Evolutionary conservation across 2,797 vertebrate species (phyloP), one percentile per base, ranked within the genome.

Genomic region (Peromyscus aztecus): DNA sequence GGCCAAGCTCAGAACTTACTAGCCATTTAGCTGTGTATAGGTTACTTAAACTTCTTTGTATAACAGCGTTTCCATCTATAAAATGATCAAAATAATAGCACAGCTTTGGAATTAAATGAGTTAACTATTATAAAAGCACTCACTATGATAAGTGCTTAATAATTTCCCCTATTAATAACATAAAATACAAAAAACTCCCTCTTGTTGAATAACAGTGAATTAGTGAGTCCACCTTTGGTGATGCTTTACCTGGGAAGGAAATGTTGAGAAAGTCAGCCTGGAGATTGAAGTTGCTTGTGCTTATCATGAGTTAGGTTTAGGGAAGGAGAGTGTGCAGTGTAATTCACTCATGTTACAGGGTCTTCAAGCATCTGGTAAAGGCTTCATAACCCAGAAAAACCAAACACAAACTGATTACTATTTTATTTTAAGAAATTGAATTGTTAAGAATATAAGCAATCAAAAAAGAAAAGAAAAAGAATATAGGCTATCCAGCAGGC

Each of bases 361-460:
- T 88, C 11, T 93, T 87, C 63, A 96, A 93, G 78, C 89, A 71
- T 77, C 59, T 94, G 57, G 5, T 65, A 29, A 57, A 69, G 37
- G 16, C 23, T 89, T 21, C 6, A 82, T 90, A 57, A 61, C 49
- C 55, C 27, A 69, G 78, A 7, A 87, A 84, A 37, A 95, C 89
- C 24, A 83, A 91, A 95, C 9, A 85, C 24, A 91, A 92, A 86
- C 76, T 94, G 40, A 91, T 43, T 91, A n/a, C 27, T 57, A 83
- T 65, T 89, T 76, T 34, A 49, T 86, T 91, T 84, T 88, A 94
- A 55, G 8, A 91, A 96, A 87, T 2, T 34, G 21, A 52, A 95
- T 46, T 90, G 14, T 91, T 16, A 92, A 93, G 40, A 93, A 88
- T n/a, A n/a, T 67, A 90, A 89, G 52, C 82, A 87, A 94, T 76